A percentile compares a stretch with the other conserved stretches of the same genome.
Evolutionary conservation across 2,888 invertebrate genomes (phyloP).

Genomic region (Ochropleura leucogaster): DNA sequence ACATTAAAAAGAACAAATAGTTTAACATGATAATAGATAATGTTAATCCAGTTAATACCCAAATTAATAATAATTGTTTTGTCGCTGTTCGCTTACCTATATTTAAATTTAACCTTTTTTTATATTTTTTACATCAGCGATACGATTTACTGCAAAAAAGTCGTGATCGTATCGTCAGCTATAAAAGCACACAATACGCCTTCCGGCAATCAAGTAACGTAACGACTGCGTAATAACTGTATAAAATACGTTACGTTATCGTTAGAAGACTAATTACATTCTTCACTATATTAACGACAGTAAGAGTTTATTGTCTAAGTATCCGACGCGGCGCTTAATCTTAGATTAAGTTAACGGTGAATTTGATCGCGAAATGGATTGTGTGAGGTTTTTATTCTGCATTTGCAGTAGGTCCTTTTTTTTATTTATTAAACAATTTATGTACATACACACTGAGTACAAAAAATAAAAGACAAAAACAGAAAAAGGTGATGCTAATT

Average conservation of each 20-base stretch:
- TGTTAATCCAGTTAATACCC: too few species aligned
- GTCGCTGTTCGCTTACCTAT: too few species aligned
- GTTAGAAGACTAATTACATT: constrained; percentile 71
- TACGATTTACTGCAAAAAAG: background rate
- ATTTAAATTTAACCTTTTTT: too few species aligned
- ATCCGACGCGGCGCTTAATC: constrained; percentile 40
- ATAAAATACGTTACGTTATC: constrained; percentile 75
- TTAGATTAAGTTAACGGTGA: constrained; percentile 30
- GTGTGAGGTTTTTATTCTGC: background rate
- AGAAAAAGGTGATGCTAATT: too few species aligned
- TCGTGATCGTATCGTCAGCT: constrained; percentile 41
- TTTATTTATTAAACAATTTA: too few species aligned
- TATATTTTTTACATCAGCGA: background rate
- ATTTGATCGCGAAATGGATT: constrained; percentile 5
- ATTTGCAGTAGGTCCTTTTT: background rate
- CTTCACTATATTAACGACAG: constrained; percentile 60
- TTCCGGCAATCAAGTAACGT: constrained; percentile 70
- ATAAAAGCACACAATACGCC: constrained; percentile 44
- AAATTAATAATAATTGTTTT: too few species aligned
- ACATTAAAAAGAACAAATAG: too few species aligned
- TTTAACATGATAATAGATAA: too few species aligned
- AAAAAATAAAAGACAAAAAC: too few species aligned
- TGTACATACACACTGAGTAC: too few species aligned
- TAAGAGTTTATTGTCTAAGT: constrained; percentile 52
- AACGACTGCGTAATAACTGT: constrained; percentile 74